Base-by-base conservation (phyloP, 2,113 vertebrate species). In the Pseudopipra pipra region DNA sequence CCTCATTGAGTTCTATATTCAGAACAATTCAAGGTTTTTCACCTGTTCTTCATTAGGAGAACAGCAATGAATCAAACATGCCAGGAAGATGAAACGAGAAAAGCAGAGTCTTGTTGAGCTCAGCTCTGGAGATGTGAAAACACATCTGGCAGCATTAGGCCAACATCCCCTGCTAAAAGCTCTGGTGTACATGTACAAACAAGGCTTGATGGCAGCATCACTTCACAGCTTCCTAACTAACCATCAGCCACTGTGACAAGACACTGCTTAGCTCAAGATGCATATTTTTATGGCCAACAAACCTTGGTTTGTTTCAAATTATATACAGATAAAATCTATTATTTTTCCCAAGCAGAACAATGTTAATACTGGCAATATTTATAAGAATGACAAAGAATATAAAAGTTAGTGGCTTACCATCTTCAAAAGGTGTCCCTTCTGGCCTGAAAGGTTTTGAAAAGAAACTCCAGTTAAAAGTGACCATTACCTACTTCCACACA, bases 351-450 rank as follows among this genome's bases (percentile, higher is more conserved):
- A 92, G 12, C 15, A 96, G 58, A 92, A 73, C 21, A 24, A 43
- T 37, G 15, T 81, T 49, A 83, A 62, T 37, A 37, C 5, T n/a
- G 41, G 13, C 20, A 87, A 52, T 8, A 55, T 39, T 68, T 76
- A 11, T 11, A 22, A 67, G 58, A 89, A 31, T 37, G 28, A 73
- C 44, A 28, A 79, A 61, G 68, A 73, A 89, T 14, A 81, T 6
- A 78, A 49, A 61, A 87, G 80, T 61, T 35, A 82, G 89, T 20
- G 19, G 97, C 99, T 99, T 98, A 99, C 99, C 99, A 97, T 99
- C 99, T 98, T 99, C 99, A 98, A 99, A 99, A 75, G 99, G 99
- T 62, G 99, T 99, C 89, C 99, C 99, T 97, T 99, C 99, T 86
- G 99, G 99, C 97, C 99, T 99, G 98, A 78, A 98, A 98, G 28